These are phyloP conservation scores for Glaucidium brasilianum DNA, from an alignment of 2,113 vertebrate genomes.

Conservation along the genomic window DNA sequence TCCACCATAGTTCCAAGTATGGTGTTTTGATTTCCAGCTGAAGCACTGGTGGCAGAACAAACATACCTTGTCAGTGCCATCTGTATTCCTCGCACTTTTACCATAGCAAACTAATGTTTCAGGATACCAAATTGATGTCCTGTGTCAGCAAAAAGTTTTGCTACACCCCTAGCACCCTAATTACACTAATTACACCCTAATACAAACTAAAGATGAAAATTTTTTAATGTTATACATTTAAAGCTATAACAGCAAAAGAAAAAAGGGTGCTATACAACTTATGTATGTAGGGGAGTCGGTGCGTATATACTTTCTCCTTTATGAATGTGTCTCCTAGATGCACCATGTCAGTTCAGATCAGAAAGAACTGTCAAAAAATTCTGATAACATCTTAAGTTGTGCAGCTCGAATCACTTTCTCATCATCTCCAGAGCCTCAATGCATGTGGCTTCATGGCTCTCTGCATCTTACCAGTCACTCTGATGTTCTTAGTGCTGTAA, in stretches of 20 bases:
- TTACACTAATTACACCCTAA: too few species aligned
- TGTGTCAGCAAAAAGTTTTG: neutral
- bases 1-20: neutral
- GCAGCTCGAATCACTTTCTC: neutral
- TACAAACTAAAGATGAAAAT: neutral
- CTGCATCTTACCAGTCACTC: neutral
- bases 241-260: neutral
- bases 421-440: neutral
- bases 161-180: neutral
- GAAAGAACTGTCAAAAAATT: neutral
- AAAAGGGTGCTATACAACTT: neutral
- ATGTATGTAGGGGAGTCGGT: accelerated
- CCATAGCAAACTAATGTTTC: neutral
- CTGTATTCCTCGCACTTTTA: neutral
- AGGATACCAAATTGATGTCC: neutral
- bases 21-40: neutral
- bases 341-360: neutral
- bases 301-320: neutral
- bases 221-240: neutral
- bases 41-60: neutral
- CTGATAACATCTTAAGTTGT: neutral
- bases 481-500: neutral
- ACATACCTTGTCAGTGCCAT: neutral
- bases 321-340: neutral
- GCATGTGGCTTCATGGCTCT: neutral